phyloP scores from a whole-genome alignment of 2,888 invertebrate species.

The Morpho deidamia region DNA sequence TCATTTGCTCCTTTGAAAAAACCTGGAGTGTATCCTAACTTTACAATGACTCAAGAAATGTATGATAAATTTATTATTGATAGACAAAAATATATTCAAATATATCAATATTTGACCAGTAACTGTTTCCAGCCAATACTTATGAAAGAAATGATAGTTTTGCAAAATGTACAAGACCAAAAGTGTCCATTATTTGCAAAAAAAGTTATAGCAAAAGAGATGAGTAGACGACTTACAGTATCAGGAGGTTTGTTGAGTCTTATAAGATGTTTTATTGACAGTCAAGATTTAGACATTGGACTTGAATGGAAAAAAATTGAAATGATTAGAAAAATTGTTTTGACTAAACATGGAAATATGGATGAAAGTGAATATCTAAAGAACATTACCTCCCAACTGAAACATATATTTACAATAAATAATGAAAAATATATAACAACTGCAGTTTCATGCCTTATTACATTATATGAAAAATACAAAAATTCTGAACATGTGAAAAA shows the following conservation, averaged over 20 bases:
- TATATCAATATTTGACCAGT: slow-evolving; percentile 71
- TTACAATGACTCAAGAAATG: slow-evolving; percentile 77
- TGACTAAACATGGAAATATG: slow-evolving; percentile 68
- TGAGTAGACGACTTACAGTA: slow-evolving; percentile 78
- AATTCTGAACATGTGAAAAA: slow-evolving; percentile 40
- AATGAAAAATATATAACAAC: slow-evolving; percentile 65
- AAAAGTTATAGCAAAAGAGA: slow-evolving; percentile 76
- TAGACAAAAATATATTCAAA: slow-evolving; percentile 63
- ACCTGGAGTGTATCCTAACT: slow-evolving; percentile 61
- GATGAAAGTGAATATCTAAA: slow-evolving; percentile 70
- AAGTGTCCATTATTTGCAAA: slow-evolving; percentile 80
- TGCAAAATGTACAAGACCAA: slow-evolving; percentile 75
- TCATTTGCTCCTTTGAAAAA: slow-evolving; percentile 82
- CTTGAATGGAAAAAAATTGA: slow-evolving; percentile 83
- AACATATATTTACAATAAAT: slow-evolving; percentile 60
- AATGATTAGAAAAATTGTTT: slow-evolving; percentile 81
- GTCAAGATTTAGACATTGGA: slow-evolving; percentile 72
- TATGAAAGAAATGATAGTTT: slow-evolving; percentile 83
- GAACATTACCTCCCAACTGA: slow-evolving; percentile 73
- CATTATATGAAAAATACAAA: slow-evolving; percentile 69
- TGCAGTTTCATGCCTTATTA: slow-evolving; percentile 76
- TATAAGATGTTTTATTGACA: slow-evolving; percentile 81
- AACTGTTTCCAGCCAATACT: slow-evolving; percentile 80
- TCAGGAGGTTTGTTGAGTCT: slow-evolving; percentile 82
- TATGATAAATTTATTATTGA: slow-evolving; percentile 71